These are phyloP conservation scores for Ctenodactylus gundi DNA, from an alignment of 2,113 vertebrate genomes.

Conservation along the genomic window DNA sequence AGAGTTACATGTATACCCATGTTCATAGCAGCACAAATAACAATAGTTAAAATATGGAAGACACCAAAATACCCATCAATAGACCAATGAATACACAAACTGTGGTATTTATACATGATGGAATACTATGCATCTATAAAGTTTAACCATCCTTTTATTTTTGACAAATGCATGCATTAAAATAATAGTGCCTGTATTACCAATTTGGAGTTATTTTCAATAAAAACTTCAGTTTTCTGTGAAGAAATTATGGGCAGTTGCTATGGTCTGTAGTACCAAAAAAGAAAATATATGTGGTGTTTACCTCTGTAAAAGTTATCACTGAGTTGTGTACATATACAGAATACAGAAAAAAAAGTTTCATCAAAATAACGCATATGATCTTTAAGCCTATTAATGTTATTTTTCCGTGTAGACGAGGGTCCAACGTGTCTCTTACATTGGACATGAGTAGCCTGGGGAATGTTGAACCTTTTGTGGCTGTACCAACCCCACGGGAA, in stretches of 20 bases:
- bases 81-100: too few species aligned
- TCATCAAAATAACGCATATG: not conserved
- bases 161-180: not conserved
- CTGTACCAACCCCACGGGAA: conserved; percentile 90
- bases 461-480: conserved; percentile 89
- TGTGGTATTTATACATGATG: too few species aligned
- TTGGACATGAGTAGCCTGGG: conserved; percentile 95
- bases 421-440: conserved; percentile 96
- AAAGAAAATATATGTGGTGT: not conserved
- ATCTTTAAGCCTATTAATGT: conserved; percentile 2
- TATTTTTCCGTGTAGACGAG: conserved; percentile 86
- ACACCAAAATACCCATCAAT: too few species aligned
- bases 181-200: not conserved
- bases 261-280: not conserved
- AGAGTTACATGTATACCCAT: too few species aligned
- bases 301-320: conserved; percentile 15
- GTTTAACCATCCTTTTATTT: conserved; percentile 11
- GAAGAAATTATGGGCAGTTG: not conserved
- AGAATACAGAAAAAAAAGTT: not conserved
- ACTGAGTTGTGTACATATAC: not conserved
- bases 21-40: too few species aligned
- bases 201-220: conserved; percentile 21
- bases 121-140: too few species aligned
- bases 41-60: too few species aligned
- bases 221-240: not conserved